Conservation (phyloP, 2,113 vertebrate species). For the Misgurnus mizolepis region DNA sequence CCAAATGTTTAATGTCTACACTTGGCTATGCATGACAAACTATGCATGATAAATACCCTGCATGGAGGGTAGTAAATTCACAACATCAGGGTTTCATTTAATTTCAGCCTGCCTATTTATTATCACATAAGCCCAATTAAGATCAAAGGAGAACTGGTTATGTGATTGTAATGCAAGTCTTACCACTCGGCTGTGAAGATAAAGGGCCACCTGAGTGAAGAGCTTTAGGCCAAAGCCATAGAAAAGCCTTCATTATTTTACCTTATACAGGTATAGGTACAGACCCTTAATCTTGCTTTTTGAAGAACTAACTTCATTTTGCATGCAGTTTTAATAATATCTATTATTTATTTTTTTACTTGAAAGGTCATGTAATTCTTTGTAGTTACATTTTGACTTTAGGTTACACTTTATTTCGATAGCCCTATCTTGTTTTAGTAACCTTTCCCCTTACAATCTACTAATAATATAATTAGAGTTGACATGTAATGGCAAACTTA, state of each 20-base stretch:
- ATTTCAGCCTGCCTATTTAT: slow-evolving; percentile 17
- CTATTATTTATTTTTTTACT: background rate
- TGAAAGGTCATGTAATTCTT: too few species aligned
- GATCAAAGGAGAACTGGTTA: slow-evolving; percentile 31
- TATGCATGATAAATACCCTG: background rate
- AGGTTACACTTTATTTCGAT: too few species aligned
- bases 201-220: slow-evolving; percentile 33
- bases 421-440: too few species aligned
- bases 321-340: slow-evolving; percentile 18
- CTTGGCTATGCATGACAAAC: too few species aligned
- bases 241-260: slow-evolving; percentile 28
- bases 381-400: too few species aligned
- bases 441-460: too few species aligned
- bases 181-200: background rate
- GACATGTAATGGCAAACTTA: too few species aligned
- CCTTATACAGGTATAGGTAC: slow-evolving; percentile 13
- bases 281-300: slow-evolving; percentile 23
- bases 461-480: too few species aligned
- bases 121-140: slow-evolving; percentile 28
- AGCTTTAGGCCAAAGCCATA: slow-evolving; percentile 27
- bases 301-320: slow-evolving; percentile 2
- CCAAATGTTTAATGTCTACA: too few species aligned
- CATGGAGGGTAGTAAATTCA: background rate
- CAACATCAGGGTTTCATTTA: background rate
- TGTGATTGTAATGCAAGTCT: slow-evolving; percentile 27